phyloP scores from a whole-genome alignment of 2,113 vertebrate genomes.

The Smithornis capensis region DNA sequence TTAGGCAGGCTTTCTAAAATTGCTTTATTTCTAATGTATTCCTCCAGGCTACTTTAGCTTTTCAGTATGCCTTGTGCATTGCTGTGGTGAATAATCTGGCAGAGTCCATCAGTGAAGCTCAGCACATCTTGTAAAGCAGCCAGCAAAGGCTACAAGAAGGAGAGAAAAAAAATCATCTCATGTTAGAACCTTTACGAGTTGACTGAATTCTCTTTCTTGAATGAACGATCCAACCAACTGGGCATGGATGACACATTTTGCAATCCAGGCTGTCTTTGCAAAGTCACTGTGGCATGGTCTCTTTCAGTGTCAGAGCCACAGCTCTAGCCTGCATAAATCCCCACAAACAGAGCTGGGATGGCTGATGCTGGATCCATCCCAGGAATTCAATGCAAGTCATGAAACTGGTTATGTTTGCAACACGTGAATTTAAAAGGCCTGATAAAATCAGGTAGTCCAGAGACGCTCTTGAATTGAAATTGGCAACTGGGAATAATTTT shows the following conservation, averaged over 20 bases:
- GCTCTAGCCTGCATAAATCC: not conserved
- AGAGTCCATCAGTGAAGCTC: rapidly evolving
- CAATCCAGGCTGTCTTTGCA: not conserved
- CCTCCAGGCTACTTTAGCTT: not conserved
- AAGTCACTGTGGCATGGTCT: not conserved
- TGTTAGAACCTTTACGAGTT: not conserved
- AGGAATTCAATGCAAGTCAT: not conserved
- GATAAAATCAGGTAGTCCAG: not conserved
- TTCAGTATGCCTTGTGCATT: not conserved
- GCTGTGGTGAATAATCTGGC: not conserved
- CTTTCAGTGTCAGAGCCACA: not conserved
- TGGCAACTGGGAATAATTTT: not conserved
- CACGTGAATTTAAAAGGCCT: not conserved
- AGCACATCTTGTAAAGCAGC: not conserved
- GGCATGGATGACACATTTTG: not conserved
- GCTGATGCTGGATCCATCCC: too few species aligned
- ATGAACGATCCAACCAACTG: not conserved
- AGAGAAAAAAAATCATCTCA: not conserved
- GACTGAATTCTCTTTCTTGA: not conserved
- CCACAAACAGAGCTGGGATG: not conserved
- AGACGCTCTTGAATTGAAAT: not conserved
- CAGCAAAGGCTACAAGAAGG: not conserved
- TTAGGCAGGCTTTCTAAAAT: not conserved
- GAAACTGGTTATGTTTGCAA: not conserved
- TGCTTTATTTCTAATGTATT: not conserved